Evolutionary conservation across 2,797 vertebrate genomes (phyloP), one percentile per base, ranked within the genome.

Genomic region (Cygnus olor): DNA sequence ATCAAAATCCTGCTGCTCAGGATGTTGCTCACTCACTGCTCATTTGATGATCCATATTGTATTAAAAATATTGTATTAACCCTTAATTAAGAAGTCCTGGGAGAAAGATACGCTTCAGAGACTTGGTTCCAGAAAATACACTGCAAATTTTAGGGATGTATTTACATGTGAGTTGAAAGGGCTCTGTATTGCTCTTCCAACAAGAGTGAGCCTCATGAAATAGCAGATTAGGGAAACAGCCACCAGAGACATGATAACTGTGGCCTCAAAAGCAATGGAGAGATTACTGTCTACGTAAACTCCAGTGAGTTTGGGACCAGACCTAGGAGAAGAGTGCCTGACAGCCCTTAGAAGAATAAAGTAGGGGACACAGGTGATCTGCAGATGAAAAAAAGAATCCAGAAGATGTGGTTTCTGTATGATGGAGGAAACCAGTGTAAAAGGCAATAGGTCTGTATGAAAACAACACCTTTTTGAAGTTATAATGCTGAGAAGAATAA

Each of bases 241-340:
- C 64, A 77, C 12, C 19, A 86, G 42, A 51, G 47, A 45, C 69
- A 47, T 51, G 24, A 78, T 16, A 85, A 53, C 19, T 51, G 56
- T 0, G 1, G 22, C 25, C 61, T 82, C 56, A 61, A 66, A 74
- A 60, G 18, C n/a, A 63, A 58, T 44, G 20, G n/a, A 32, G 77
- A 90, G 4, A 34, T 69, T 81, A 42, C 6, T 36, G 58, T 25
- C 6, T 9, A 36, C 11, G 17, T 56, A 77, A 56, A 65, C 6
- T 2, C 6, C 11, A 4, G 2, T 38, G 53, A 78, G 44, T 42
- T 71, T 65, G 72, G 56, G n/a, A 57, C 74, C n/a, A 66, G 61
- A 54, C 14, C 24, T 36, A 0, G 0, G 38, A 65, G 30, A 34
- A 24, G 12, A 69, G 18, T 42, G 28, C 21, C 38, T 0, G 2